Percentiles rank a stretch among this genome's conserved stretches.
phyloP scores from a whole-genome alignment of 2,797 vertebrate species.

The Alectoris magna region DNA sequence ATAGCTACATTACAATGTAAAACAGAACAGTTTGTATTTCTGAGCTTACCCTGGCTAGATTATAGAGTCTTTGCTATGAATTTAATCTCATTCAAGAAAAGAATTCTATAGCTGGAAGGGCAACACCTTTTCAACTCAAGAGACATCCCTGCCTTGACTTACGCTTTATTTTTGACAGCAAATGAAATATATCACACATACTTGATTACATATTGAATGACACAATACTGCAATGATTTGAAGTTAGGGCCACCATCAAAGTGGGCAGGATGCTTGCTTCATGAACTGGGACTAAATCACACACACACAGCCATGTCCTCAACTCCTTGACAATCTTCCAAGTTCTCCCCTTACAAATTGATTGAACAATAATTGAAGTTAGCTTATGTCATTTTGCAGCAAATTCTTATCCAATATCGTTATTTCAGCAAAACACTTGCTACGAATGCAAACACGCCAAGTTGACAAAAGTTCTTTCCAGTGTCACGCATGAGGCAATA shows the following conservation, averaged over 20 bases:
- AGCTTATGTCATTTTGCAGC: neutral
- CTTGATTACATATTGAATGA: neutral
- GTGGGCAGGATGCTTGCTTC: neutral
- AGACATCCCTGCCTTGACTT: neutral
- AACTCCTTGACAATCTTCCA: neutral
- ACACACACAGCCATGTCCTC: fast-evolving
- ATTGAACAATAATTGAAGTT: neutral
- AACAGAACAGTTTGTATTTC: neutral
- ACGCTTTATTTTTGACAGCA: neutral
- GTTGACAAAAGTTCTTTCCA: neutral
- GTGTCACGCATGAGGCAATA: neutral
- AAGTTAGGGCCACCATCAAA: neutral
- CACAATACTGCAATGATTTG: neutral
- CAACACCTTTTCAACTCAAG: neutral
- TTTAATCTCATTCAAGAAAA: neutral
- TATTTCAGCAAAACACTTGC: neutral
- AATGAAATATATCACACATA: neutral
- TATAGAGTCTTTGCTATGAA: neutral
- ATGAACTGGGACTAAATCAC: neutral
- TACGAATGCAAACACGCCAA: neutral
- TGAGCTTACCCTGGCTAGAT: neutral
- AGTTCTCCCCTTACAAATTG: neutral
- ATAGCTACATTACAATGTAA: neutral
- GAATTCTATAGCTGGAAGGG: neutral
- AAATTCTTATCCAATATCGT: neutral